Percentiles rank a stretch among this genome's conserved stretches.
These are phyloP conservation scores for Nephrocerus scutellatus DNA, from an alignment of 2,888 invertebrate species.

Conservation along the genomic window DNA sequence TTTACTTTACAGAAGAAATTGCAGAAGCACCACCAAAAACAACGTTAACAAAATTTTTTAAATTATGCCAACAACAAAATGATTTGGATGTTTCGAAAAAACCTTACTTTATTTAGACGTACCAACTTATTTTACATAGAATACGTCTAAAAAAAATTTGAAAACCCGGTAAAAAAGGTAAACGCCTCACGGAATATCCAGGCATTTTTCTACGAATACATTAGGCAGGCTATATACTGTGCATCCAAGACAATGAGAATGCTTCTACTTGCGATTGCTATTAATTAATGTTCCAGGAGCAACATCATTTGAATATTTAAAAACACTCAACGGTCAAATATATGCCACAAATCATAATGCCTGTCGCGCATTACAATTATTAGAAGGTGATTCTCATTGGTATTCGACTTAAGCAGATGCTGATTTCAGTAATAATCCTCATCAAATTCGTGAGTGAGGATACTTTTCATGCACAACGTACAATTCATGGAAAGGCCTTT, in stretches of 20 bases:
- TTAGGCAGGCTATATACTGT: constrained; percentile 34
- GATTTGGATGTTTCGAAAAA: constrained; percentile 23
- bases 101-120: constrained; percentile 33
- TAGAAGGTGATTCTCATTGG: constrained; percentile 16
- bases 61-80: constrained; percentile 28
- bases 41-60: constrained; percentile 38
- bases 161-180: constrained; percentile 27
- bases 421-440: constrained; percentile 11
- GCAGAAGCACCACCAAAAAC: too few relatives aligned
- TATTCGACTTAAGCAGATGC: constrained; percentile 20
- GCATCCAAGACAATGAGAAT: constrained; percentile 33
- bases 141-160: constrained; percentile 30
- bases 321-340: constrained; percentile 3
- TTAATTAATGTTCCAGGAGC: constrained; percentile 22
- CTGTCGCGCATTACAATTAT: constrained; percentile 8
- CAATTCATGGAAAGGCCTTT: constrained; percentile 1
- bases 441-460: constrained; percentile 19
- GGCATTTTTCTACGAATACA: constrained; percentile 29
- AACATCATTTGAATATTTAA: constrained; percentile 8
- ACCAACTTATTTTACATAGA: constrained; percentile 32
- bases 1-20: too few relatives aligned
- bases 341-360: constrained; percentile 23
- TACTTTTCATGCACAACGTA: constrained; percentile 10
- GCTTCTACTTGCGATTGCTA: constrained; percentile 22
- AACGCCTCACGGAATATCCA: constrained; percentile 21